Conservation (phyloP, 1,140 invertebrate genomes). For the Drosophila pallidifrons region DNA sequence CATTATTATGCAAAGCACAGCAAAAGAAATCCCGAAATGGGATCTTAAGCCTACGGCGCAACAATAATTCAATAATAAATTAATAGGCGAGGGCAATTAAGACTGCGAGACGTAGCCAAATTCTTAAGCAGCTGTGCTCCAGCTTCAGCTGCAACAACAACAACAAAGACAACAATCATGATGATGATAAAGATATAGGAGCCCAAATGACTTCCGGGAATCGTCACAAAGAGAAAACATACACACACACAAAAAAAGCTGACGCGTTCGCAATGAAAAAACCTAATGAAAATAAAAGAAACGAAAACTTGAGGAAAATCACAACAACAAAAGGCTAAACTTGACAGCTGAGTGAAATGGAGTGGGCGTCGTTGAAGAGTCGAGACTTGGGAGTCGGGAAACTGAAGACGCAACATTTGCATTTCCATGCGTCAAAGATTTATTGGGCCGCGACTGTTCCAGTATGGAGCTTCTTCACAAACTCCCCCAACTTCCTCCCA, state of each 20-base stretch:
- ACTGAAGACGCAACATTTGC: conserved; percentile 74
- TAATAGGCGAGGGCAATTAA: conserved; percentile 70
- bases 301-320: conserved; percentile 59
- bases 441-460: conserved; percentile 61
- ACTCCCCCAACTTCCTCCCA: not conserved
- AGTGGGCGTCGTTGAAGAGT: not conserved
- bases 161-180: conserved; percentile 22
- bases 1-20: conserved; percentile 43
- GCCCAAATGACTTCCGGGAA: conserved; percentile 75
- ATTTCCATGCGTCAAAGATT: conserved; percentile 74
- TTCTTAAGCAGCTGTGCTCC: conserved; percentile 63
- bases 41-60: conserved; percentile 17
- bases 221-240: conserved; percentile 36
- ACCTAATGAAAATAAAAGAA: conserved; percentile 26
- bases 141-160: conserved; percentile 20
- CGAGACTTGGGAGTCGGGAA: not conserved
- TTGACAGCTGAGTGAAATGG: conserved; percentile 26
- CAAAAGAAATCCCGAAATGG: conserved; percentile 35
- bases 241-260: conserved; percentile 12
- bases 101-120: conserved; percentile 14
- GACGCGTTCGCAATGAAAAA: conserved; percentile 10
- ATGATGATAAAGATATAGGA: conserved; percentile 38
- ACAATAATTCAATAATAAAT: conserved; percentile 74
- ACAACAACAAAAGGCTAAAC: conserved; percentile 42
- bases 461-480: conserved; percentile 14